Evolutionary conservation across 2,113 vertebrate genomes (phyloP).

Genomic region (Strigops habroptila): DNA sequence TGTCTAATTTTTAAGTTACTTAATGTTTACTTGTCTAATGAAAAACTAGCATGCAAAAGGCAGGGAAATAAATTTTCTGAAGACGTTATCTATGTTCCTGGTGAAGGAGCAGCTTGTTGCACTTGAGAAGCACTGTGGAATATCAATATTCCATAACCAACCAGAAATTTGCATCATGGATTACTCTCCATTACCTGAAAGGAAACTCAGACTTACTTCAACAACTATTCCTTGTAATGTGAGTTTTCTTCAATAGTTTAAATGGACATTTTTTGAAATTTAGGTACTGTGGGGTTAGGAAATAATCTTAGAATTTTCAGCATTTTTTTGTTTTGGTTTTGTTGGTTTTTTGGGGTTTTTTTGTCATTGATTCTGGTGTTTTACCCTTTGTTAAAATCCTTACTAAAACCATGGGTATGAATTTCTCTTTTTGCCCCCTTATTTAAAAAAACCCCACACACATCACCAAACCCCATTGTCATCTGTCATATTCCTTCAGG

Average conservation of each 20-base stretch:
- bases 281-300: background rate
- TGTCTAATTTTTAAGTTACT: background rate
- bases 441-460: background rate
- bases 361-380: background rate
- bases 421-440: background rate
- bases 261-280: fast-evolving
- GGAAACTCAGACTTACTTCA: background rate
- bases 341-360: no score
- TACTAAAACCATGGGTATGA: background rate
- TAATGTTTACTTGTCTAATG: background rate
- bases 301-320: background rate
- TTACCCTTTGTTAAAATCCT: background rate
- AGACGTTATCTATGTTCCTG: background rate
- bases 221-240: background rate
- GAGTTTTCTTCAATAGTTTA: background rate
- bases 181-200: background rate
- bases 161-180: background rate
- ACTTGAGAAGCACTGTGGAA: background rate
- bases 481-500: background rate
- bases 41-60: background rate
- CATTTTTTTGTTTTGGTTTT: background rate
- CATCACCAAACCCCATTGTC: background rate
- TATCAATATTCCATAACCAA: background rate
- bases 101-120: background rate
- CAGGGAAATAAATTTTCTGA: background rate